Evolutionary conservation across 2,888 invertebrate species (phyloP).

Genomic region (Apodemia hepburni): DNA sequence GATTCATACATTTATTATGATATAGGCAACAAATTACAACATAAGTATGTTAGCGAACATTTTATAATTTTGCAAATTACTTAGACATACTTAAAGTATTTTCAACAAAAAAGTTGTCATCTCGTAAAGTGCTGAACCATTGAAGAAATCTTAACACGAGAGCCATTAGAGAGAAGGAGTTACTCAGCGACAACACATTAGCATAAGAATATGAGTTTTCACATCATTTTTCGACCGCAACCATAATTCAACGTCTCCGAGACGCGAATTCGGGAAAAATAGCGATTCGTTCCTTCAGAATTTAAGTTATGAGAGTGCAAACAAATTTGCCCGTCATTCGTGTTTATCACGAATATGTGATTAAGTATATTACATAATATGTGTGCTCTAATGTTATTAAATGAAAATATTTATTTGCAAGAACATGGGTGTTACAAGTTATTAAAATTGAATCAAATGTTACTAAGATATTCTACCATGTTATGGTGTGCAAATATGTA

Average conservation of each 20-base stretch:
- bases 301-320: conserved; percentile 12
- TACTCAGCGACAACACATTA: conserved; percentile 33
- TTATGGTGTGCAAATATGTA: too few relatives aligned
- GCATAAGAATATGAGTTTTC: conserved; percentile 37
- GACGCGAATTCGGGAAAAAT: conserved; percentile 17
- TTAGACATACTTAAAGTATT: neutral
- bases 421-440: too few relatives aligned
- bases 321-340: neutral
- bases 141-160: conserved; percentile 17
- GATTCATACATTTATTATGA: too few relatives aligned
- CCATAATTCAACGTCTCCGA: conserved; percentile 31
- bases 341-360: conserved; percentile 6
- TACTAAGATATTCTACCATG: too few relatives aligned
- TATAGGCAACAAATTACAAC: too few relatives aligned
- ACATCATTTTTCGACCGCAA: conserved; percentile 35
- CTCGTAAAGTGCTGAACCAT: conserved; percentile 9
- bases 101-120: conserved; percentile 1
- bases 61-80: neutral
- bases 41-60: neutral
- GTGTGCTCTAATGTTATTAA: too few relatives aligned
- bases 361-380: neutral
- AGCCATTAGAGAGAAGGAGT: conserved; percentile 20
- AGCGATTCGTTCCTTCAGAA: conserved; percentile 12
- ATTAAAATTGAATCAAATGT: too few relatives aligned
- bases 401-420: too few relatives aligned